These are phyloP conservation scores for Pristionchus pacificus DNA, from an alignment of 1,140 invertebrate genomes.

Conservation along the genomic window DNA sequence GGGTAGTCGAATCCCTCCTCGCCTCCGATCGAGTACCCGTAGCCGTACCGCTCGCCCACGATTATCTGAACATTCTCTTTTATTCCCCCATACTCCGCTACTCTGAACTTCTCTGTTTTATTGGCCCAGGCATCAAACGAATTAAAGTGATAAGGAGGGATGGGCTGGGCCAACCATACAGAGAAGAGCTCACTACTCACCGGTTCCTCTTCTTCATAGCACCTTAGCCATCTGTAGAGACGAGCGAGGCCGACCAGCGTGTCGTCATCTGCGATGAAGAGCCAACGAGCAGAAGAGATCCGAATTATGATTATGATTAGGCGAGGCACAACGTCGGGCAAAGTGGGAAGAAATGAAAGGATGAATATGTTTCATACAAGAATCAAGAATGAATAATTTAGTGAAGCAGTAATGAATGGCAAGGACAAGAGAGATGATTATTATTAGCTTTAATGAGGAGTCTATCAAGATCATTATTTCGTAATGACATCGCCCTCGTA, in stretches of 20 bases:
- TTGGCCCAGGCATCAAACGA: not conserved
- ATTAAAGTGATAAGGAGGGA: not conserved
- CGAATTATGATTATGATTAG: no score
- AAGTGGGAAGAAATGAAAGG: no score
- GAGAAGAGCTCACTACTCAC: constrained; percentile 1
- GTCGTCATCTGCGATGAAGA: constrained; percentile 19
- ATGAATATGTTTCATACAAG: no score
- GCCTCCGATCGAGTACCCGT: constrained; percentile 16
- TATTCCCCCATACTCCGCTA: not conserved
- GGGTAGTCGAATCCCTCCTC: constrained; percentile 16
- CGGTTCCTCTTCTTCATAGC: constrained; percentile 13
- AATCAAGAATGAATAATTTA: no score
- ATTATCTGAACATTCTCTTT: constrained; percentile 2
- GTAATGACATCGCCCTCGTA: no score
- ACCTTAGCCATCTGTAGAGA: constrained; percentile 15
- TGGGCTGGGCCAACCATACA: not conserved
- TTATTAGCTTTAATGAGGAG: no score
- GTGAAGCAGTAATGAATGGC: no score
- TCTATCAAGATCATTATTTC: no score
- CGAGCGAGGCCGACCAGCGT: constrained; percentile 6
- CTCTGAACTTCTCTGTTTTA: not conserved
- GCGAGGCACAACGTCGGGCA: no score
- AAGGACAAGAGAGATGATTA: no score
- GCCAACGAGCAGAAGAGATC: not conserved
- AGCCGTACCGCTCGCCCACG: constrained; percentile 25